These are phyloP conservation scores for Polia nebulosa DNA, from an alignment of 2,888 invertebrate genomes.

Conservation along the genomic window DNA sequence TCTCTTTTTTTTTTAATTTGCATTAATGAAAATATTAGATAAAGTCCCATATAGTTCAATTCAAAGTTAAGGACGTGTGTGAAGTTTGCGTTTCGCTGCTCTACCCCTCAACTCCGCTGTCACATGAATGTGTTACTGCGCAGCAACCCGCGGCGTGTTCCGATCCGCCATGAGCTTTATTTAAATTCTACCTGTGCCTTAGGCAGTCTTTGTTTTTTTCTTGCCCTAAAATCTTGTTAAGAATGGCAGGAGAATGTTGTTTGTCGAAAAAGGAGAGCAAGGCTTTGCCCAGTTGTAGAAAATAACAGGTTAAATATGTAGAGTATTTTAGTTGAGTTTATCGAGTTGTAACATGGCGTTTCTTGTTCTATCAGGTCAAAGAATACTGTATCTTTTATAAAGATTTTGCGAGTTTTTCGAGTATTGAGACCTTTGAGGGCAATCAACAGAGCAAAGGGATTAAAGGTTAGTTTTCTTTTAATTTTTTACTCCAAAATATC, in stretches of 20 bases:
- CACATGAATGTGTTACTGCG: too few relatives aligned
- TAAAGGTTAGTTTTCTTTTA: slow-evolving; percentile 95
- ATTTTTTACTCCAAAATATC: background rate
- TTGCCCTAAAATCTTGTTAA: background rate
- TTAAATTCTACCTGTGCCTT: too few relatives aligned
- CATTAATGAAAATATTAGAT: too few relatives aligned
- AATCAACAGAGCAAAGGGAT: slow-evolving; percentile 99
- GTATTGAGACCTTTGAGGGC: slow-evolving; percentile 99
- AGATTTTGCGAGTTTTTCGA: slow-evolving; percentile 99
- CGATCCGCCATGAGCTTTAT: too few relatives aligned
- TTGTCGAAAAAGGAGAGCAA: background rate
- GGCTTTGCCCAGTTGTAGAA: background rate
- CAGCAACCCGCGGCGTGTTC: too few relatives aligned
- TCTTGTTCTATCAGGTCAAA: slow-evolving; percentile 88
- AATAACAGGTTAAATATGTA: background rate
- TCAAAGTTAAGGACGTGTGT: too few relatives aligned
- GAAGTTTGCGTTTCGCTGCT: too few relatives aligned
- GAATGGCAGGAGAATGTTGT: background rate
- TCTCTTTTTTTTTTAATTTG: too few relatives aligned
- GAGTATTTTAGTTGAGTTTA: background rate
- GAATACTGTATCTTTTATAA: slow-evolving; percentile 97
- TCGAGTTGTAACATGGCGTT: background rate
- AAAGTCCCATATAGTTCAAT: too few relatives aligned
- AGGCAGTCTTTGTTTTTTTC: too few relatives aligned
- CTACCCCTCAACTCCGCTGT: too few relatives aligned